These are phyloP conservation scores for Vulpes ferrilata DNA, from an alignment of 2,113 vertebrate genomes.

Conservation along the genomic window DNA sequence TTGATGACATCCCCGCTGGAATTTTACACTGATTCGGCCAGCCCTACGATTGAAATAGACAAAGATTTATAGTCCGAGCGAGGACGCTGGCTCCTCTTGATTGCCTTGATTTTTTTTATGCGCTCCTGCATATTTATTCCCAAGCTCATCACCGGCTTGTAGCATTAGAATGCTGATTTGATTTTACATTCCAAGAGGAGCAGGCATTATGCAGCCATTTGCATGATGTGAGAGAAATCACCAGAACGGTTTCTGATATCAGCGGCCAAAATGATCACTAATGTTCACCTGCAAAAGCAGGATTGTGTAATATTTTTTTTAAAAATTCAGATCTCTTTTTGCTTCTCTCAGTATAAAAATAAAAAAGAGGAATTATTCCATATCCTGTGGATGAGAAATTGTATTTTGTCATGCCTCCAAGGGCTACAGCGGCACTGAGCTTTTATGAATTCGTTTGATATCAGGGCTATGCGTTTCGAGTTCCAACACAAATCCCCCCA, in stretches of 20 bases:
- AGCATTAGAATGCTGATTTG: constrained; percentile 98
- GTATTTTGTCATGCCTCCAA: constrained; percentile 94
- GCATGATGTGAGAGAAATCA: constrained; percentile 92
- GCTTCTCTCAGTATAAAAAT: constrained; percentile 82
- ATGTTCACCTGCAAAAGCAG: constrained; percentile 88
- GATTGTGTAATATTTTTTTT: constrained; percentile 80
- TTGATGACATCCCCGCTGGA: constrained; percentile 99
- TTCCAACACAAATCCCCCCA: constrained; percentile 94
- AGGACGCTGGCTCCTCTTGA: constrained; percentile 94
- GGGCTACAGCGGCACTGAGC: constrained; percentile 89
- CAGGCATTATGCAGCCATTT: constrained; percentile 92
- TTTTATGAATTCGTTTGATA: constrained; percentile 94
- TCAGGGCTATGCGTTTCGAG: constrained; percentile 88
- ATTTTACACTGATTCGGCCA: constrained; percentile 98
- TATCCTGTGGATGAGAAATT: constrained; percentile 91
- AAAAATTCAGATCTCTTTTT: constrained; percentile 86
- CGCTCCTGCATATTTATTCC: constrained; percentile 99
- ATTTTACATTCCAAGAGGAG: constrained; percentile 95
- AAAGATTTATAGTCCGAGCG: constrained; percentile 99
- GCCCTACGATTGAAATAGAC: constrained; percentile 99
- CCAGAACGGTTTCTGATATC: constrained; percentile 88
- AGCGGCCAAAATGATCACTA: constrained; percentile 86
- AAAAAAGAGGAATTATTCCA: constrained; percentile 89
- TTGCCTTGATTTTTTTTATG: constrained; percentile 93
- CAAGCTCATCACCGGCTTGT: constrained; percentile 95